These are phyloP conservation scores for Melieria omissa DNA, from an alignment of 2,888 invertebrate genomes.

Conservation along the genomic window DNA sequence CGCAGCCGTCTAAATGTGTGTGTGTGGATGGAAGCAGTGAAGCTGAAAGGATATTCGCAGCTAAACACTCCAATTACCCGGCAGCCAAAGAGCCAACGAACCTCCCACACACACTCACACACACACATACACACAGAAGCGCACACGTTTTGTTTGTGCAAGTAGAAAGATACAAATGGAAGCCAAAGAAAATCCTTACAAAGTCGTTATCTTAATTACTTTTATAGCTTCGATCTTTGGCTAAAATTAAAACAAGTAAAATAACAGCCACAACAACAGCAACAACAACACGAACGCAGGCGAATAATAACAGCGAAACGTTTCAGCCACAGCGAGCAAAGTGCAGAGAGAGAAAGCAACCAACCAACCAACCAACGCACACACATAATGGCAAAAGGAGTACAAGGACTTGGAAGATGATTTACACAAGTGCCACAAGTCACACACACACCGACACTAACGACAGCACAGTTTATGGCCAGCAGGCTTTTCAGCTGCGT, in stretches of 20 bases:
- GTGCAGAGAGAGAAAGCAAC: background rate
- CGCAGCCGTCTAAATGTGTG: background rate
- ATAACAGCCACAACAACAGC: slow-evolving; percentile 22
- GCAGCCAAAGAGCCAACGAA: background rate
- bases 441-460: slow-evolving; percentile 14
- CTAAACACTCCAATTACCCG: too few relatives aligned
- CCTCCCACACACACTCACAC: background rate
- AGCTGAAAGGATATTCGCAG: background rate
- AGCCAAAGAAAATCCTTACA: slow-evolving; percentile 35
- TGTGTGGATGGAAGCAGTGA: background rate
- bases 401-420: slow-evolving; percentile 29
- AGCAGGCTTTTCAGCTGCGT: background rate
- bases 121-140: background rate
- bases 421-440: slow-evolving; percentile 19
- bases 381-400: slow-evolving; percentile 16
- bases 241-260: slow-evolving; percentile 27
- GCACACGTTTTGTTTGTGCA: background rate
- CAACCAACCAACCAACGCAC: background rate
- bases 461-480: background rate
- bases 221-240: slow-evolving; percentile 58
- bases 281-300: slow-evolving; percentile 9
- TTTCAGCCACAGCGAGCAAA: slow-evolving; percentile 8
- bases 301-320: background rate
- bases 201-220: slow-evolving; percentile 63
- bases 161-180: background rate